phyloP scores from a whole-genome alignment of 1,140 invertebrate species.

The Popillia japonica region DNA sequence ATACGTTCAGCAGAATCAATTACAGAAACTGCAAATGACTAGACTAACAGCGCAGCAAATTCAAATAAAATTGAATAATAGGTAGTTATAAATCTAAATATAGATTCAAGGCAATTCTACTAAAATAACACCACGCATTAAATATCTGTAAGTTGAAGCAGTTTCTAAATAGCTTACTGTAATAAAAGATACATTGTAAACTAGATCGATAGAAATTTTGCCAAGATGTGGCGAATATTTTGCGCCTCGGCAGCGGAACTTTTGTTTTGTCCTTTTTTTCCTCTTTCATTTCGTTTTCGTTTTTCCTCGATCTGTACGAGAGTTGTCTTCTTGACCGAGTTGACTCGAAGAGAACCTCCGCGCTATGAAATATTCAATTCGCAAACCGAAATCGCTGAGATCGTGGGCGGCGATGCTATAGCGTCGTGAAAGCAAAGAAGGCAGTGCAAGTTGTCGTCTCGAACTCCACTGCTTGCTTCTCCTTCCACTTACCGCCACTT shows the following conservation, averaged over 20 bases:
- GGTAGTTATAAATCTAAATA: no score
- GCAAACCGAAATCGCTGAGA: conserved; percentile 32
- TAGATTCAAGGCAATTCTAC: no score
- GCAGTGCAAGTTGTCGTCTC: conserved; percentile 23
- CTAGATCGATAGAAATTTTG: neutral
- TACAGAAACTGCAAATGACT: no score
- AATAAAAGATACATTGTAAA: neutral
- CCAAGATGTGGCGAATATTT: conserved; percentile 20
- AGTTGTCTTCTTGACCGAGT: conserved; percentile 11
- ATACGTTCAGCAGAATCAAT: no score
- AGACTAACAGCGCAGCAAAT: no score
- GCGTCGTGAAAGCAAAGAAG: conserved; percentile 30
- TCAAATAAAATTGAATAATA: no score
- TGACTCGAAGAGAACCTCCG: neutral
- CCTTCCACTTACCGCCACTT: neutral
- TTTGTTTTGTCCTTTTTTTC: neutral
- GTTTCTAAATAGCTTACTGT: neutral
- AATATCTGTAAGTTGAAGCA: neutral
- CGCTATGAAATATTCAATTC: conserved; percentile 34
- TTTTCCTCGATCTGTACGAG: neutral
- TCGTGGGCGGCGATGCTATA: conserved; percentile 14
- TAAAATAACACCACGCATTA: no score
- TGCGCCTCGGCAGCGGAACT: conserved; percentile 6
- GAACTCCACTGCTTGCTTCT: neutral
- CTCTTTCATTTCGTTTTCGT: neutral